Conservation (phyloP, 37 sponge, comb jelly and placozoan species). For the Dysidea cf. avara region DNA sequence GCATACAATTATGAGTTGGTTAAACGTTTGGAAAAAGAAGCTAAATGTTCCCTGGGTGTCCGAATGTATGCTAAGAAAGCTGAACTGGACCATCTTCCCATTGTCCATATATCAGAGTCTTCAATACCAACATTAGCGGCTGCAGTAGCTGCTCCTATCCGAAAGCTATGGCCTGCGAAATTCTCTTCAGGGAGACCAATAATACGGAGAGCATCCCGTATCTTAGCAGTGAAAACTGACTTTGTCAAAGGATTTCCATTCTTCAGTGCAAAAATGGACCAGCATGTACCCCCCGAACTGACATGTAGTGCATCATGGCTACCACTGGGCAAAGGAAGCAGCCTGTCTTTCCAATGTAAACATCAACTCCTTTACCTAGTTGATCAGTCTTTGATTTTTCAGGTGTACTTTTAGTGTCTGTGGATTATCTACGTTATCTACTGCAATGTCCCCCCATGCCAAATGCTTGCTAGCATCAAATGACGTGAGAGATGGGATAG, state of each 20-base stretch:
- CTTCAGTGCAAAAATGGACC: conserved; percentile 26
- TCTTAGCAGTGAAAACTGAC: too few relatives aligned
- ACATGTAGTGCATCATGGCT: conserved; percentile 19
- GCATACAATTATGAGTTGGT: too few relatives aligned
- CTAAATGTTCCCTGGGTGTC: too few relatives aligned
- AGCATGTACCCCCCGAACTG: not conserved
- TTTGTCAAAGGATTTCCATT: not conserved
- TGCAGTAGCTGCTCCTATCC: too few relatives aligned
- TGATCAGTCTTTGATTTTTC: conserved; percentile 14
- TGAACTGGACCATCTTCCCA: too few relatives aligned
- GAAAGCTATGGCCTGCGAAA: too few relatives aligned
- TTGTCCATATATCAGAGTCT: too few relatives aligned
- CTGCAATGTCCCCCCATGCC: not conserved
- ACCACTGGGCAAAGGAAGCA: conserved; percentile 21
- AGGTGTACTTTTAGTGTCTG: conserved; percentile 2
- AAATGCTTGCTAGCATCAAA: conserved; percentile 1
- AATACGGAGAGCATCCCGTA: too few relatives aligned
- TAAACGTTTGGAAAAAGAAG: too few relatives aligned
- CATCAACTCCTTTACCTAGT: conserved; percentile 14
- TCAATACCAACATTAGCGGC: too few relatives aligned
- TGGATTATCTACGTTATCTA: not conserved
- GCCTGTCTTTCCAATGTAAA: conserved; percentile 6
- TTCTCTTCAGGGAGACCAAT: too few relatives aligned
- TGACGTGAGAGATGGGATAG: not conserved
- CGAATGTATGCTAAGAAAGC: too few relatives aligned